phyloP scores from a whole-genome alignment of 1,140 invertebrate species.

The Reticulitermes speratus region DNA sequence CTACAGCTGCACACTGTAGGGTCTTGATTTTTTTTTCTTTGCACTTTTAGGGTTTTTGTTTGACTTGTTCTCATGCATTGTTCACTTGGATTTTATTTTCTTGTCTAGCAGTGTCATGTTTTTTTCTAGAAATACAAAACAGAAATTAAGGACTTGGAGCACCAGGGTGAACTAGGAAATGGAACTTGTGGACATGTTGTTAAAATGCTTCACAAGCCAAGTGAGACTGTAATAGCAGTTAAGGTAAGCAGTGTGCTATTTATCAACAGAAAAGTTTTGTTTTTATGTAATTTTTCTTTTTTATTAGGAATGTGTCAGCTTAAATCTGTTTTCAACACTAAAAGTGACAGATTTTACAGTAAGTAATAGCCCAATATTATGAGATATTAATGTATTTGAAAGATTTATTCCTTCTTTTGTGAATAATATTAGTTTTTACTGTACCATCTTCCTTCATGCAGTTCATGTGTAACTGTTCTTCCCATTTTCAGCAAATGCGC shows the following conservation, averaged over 20 bases:
- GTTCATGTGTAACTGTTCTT: constrained; percentile 28
- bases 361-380: no score
- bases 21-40: no score
- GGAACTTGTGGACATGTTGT: constrained; percentile 97
- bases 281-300: neutral
- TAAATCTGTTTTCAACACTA: no score
- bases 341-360: no score
- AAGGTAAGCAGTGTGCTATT: constrained; percentile 64
- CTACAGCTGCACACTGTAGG: no score
- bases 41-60: no score
- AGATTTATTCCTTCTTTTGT: no score
- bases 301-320: neutral
- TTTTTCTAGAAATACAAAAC: constrained; percentile 68
- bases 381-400: no score
- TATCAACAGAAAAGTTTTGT: neutral
- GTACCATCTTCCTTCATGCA: neutral
- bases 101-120: neutral
- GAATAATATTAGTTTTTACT: no score
- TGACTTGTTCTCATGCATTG: no score
- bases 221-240: constrained; percentile 85
- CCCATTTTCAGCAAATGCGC: constrained; percentile 83
- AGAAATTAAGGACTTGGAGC: constrained; percentile 83
- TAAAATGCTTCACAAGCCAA: constrained; percentile 90
- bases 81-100: no score
- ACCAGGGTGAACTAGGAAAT: constrained; percentile 88